phyloP scores from a whole-genome alignment of 2,113 vertebrate species.

The Istiophorus platypterus region DNA sequence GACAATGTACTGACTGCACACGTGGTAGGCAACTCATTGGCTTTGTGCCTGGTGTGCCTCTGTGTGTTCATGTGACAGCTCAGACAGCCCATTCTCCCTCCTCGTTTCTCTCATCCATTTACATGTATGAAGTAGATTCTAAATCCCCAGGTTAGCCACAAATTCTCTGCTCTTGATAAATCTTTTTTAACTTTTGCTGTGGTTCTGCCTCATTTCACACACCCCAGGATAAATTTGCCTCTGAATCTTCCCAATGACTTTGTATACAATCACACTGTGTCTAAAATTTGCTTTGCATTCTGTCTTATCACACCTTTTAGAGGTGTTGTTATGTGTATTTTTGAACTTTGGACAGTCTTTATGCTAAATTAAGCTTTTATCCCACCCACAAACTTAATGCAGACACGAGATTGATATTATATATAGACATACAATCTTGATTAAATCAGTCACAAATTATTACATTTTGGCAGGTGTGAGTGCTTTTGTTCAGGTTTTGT shows the following conservation, averaged over 20 bases:
- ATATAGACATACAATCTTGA: too few relatives aligned
- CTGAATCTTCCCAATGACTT: background rate
- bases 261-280: background rate
- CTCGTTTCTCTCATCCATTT: background rate
- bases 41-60: background rate
- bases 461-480: too few relatives aligned
- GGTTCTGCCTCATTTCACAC: background rate
- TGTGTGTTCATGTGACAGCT: background rate
- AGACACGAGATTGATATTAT: too few relatives aligned
- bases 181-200: background rate
- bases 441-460: too few relatives aligned
- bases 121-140: background rate
- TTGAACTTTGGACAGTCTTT: background rate
- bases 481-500: too few relatives aligned
- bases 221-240: background rate
- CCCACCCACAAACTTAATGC: background rate
- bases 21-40: too few relatives aligned
- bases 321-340: background rate
- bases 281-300: background rate
- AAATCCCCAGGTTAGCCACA: background rate
- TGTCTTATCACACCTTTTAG: too few relatives aligned
- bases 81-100: background rate
- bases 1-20: too few relatives aligned
- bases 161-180: background rate
- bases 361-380: background rate